Evolutionary conservation across 2,113 vertebrate species (phyloP).

Genomic region (Cranoglanis bouderius): DNA sequence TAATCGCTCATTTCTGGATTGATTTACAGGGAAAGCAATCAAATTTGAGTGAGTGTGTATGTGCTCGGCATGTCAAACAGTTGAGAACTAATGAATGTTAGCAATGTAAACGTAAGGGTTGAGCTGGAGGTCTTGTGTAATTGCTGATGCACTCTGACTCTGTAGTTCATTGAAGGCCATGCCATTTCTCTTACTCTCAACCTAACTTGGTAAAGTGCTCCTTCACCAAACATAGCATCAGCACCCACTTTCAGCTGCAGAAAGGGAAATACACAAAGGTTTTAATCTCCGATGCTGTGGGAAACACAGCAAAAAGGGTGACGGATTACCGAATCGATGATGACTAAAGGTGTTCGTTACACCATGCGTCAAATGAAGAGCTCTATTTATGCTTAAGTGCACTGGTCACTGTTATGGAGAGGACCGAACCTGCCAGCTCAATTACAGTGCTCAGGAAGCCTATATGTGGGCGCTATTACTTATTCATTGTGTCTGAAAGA

Average conservation of each 20-base stretch:
- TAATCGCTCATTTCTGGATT: constrained; percentile 1
- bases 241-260: constrained; percentile 31
- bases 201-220: constrained; percentile 28
- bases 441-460: constrained; percentile 21
- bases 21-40: constrained; percentile 3
- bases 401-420: constrained; percentile 30
- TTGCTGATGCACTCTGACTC: not conserved
- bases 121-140: constrained; percentile 22
- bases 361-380: not conserved
- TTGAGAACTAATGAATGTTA: constrained; percentile 7
- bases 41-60: not conserved
- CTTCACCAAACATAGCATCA: constrained; percentile 32
- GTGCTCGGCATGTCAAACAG: constrained; percentile 28
- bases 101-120: constrained; percentile 13
- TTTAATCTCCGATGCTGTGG: constrained; percentile 16
- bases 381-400: constrained; percentile 18
- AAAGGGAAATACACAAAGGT: constrained; percentile 27
- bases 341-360: constrained; percentile 30
- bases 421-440: constrained; percentile 35
- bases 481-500: constrained; percentile 26
- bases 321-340: constrained; percentile 28
- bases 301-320: constrained; percentile 11
- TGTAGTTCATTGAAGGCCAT: constrained; percentile 29
- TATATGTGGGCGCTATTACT: constrained; percentile 46
- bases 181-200: constrained; percentile 26